Evolutionary conservation across 1,140 invertebrate species (phyloP).

Genomic region (Subanguina moxae): DNA sequence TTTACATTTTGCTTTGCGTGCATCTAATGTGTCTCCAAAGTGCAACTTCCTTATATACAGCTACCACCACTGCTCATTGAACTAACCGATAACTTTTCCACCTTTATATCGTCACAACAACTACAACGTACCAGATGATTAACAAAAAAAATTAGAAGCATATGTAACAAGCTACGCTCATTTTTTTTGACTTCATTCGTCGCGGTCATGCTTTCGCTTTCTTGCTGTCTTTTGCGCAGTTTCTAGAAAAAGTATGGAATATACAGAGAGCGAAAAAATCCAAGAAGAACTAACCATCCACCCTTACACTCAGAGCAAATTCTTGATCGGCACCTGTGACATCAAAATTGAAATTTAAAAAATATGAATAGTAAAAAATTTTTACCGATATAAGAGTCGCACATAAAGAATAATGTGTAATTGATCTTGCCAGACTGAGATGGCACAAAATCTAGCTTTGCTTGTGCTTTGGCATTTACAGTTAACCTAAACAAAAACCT

Average conservation of each 20-base stretch:
- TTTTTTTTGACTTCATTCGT: not conserved
- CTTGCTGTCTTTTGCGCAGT: not conserved
- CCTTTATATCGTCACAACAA: too few species aligned
- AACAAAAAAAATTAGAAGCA: not conserved
- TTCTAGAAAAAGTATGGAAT: not conserved
- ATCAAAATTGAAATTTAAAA: constrained; percentile 58
- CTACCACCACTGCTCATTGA: too few species aligned
- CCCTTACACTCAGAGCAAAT: constrained; percentile 69
- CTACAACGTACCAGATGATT: too few species aligned
- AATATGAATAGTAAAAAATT: too few species aligned
- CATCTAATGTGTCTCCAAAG: too few species aligned
- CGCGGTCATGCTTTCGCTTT: not conserved
- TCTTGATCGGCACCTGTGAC: constrained; percentile 90
- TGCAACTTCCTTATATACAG: too few species aligned
- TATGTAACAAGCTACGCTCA: not conserved
- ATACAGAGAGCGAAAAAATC: not conserved
- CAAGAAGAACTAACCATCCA: constrained; percentile 14
- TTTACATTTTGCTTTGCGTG: too few species aligned
- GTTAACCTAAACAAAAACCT: constrained; percentile 66
- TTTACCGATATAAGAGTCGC: constrained; percentile 79
- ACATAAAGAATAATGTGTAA: constrained; percentile 97
- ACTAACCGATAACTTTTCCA: too few species aligned
- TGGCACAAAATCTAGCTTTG: constrained; percentile 90
- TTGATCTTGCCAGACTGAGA: constrained; percentile 67
- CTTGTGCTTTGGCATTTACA: constrained; percentile 80